A percentile compares a stretch with the other conserved stretches of the same genome.
These are phyloP conservation scores for Phorcus lineatus DNA, from an alignment of 2,888 invertebrate species.

Conservation along the genomic window DNA sequence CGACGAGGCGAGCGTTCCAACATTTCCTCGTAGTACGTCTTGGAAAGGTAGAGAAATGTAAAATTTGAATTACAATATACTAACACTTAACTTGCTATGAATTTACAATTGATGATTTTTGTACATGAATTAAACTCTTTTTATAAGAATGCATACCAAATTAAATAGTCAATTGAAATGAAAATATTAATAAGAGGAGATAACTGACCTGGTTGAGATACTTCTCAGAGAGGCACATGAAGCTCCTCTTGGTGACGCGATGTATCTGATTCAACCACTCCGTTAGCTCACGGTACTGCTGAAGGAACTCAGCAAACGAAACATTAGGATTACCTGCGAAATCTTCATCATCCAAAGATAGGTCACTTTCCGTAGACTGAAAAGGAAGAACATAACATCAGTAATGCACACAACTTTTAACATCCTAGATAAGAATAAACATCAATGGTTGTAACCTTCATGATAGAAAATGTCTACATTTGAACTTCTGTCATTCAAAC, in stretches of 20 bases:
- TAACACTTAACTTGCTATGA: no score
- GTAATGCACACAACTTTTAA: background rate
- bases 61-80: background rate
- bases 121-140: no score
- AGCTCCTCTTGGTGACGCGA: constrained; percentile 73
- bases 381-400: constrained; percentile 27
- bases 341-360: constrained; percentile 81
- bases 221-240: constrained; percentile 69
- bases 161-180: no score
- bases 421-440: background rate
- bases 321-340: constrained; percentile 82
- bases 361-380: constrained; percentile 78
- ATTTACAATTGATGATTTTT: no score
- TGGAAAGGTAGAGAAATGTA: constrained; percentile 63
- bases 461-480: no score
- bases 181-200: background rate
- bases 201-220: constrained; percentile 72
- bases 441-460: no score
- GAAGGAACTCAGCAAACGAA: constrained; percentile 85
- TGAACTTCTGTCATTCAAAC: no score
- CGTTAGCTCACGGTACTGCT: constrained; percentile 88
- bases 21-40: constrained; percentile 87
- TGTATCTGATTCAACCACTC: constrained; percentile 88
- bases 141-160: no score
- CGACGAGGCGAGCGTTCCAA: constrained; percentile 84